Percentiles rank a stretch among this genome's conserved stretches.
phyloP scores from a whole-genome alignment of 1,140 invertebrate genomes.

The Globodera ellingtonae region DNA sequence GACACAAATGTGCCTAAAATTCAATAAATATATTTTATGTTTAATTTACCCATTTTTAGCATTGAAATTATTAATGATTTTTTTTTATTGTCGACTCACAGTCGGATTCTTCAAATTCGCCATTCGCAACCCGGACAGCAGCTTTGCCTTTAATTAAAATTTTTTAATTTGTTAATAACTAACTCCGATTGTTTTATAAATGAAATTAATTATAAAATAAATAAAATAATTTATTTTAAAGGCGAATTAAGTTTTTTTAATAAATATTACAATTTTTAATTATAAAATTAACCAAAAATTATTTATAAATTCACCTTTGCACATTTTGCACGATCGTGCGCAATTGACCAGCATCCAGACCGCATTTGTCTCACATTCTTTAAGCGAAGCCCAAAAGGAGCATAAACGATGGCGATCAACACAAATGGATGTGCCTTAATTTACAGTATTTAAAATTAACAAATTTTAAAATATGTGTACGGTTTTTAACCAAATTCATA shows the following conservation, averaged over 20 bases:
- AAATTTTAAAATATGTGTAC: slow-evolving; percentile 11
- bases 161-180: slow-evolving; percentile 1
- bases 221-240: no score
- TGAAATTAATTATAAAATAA: neutral
- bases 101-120: slow-evolving; percentile 56
- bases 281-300: neutral
- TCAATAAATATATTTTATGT: neutral
- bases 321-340: slow-evolving; percentile 56
- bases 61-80: neutral
- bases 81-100: slow-evolving; percentile 28
- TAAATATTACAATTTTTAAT: no score
- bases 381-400: slow-evolving; percentile 59
- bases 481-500: neutral
- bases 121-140: slow-evolving; percentile 41
- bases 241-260: no score
- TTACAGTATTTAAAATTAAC: neutral
- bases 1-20: slow-evolving; percentile 53
- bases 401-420: slow-evolving; percentile 62
- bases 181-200: neutral
- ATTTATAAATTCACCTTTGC: slow-evolving; percentile 51
- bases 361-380: slow-evolving; percentile 62
- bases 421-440: slow-evolving; percentile 53
- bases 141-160: slow-evolving; percentile 7
- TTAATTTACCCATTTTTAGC: no score
- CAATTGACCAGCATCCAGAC: slow-evolving; percentile 65